Evolutionary conservation across 2,797 vertebrate genomes (phyloP), one percentile per base, ranked within the genome.

Genomic region (Serranus cabrilla): DNA sequence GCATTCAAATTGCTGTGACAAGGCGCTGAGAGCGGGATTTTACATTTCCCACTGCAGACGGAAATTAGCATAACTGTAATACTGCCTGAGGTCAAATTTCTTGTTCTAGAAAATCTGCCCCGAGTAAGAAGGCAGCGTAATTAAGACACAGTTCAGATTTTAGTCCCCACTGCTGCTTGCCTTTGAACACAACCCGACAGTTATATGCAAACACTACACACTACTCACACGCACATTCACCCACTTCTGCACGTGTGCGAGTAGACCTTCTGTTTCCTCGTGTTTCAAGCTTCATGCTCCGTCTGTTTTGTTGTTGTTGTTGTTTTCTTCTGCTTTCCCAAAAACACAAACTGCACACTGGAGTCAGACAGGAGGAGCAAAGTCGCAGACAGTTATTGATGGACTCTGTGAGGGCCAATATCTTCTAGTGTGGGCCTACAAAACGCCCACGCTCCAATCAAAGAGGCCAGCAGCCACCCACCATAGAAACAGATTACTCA

Each of bases 41-140:
- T 80, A 81, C 74, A 86, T 84, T 85, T 83, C 71, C 76, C 79
- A 67, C 74, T 78, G 85, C 83, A 84, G 86, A 85, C 16, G 0
- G 12, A 78, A 88, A 90, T 91, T 88, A 76, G 52, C 85, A 87
- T 87, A 90, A 90, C 81, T 89, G 88, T 89, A 88, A 91, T 77
- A 73, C 80, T 72, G 84, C 89, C 89, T 1, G 71, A 80, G 91
- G 91, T 89, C 80, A 84, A 72, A 87, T 70, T 80, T 82, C 80
- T 86, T 79, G 71, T 87, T 91, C 66, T 69, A 69, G 86, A 89
- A 90, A 90, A 87, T 85, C 86, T 73, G 77, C 84, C 81, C 71
- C 47, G n/a, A 81, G 85, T 75, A 81, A 85, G 74, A 70, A 75
- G 50, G 55, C 58, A 54, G 51, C 7, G 37, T 87, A 87, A 92